Conservation (phyloP, 2,888 invertebrate genomes). For the Leucoma salicis region DNA sequence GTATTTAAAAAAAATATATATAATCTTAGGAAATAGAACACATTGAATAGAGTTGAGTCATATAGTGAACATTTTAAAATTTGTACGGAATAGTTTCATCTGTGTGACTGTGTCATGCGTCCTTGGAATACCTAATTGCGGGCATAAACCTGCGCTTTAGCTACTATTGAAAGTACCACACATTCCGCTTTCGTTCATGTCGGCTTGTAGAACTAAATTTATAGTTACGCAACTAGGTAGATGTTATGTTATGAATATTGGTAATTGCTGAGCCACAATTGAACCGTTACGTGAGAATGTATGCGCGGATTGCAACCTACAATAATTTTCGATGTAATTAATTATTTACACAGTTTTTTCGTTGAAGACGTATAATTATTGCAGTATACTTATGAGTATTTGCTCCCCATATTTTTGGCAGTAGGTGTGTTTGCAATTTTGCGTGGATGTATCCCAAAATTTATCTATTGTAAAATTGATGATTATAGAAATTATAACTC, state of each 20-base stretch:
- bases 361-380: neutral
- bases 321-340: neutral
- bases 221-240: neutral
- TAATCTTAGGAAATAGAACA: no score
- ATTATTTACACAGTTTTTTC: neutral
- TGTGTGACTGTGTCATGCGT: neutral
- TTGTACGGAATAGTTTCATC: neutral
- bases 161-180: neutral
- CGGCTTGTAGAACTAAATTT: neutral
- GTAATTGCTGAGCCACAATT: neutral
- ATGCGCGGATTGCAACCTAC: no score
- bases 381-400: no score
- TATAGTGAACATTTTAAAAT: neutral
- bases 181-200: neutral
- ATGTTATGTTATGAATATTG: no score
- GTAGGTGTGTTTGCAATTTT: no score
- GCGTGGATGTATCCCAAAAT: no score
- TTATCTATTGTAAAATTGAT: no score
- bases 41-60: neutral
- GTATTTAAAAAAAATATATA: no score
- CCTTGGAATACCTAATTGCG: neutral
- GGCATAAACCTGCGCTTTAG: neutral
- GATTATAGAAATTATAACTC: no score
- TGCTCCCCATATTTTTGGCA: no score
- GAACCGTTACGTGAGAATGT: neutral